Conservation (phyloP, 1,140 invertebrate genomes). For the Habropoda laboriosa region DNA sequence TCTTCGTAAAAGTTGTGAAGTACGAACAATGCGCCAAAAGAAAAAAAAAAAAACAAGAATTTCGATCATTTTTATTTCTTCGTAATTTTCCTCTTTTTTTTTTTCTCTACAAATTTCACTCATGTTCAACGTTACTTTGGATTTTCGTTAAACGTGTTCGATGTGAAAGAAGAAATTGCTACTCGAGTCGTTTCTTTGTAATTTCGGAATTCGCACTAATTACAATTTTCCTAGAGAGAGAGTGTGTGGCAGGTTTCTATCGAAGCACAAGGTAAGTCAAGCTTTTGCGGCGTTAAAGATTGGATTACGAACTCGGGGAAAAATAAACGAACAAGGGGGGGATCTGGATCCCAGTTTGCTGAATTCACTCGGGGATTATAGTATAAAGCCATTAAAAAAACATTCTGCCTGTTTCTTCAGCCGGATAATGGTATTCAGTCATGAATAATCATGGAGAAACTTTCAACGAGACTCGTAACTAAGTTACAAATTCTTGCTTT, state of each 20-base stretch:
- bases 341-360: not conserved
- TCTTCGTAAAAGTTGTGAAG: no score
- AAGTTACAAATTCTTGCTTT: constrained; percentile 24
- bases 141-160: no score
- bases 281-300: constrained; percentile 2
- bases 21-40: no score
- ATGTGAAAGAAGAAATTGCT: not conserved
- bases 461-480: constrained; percentile 11
- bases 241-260: not conserved
- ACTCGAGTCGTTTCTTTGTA: not conserved
- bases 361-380: constrained; percentile 23
- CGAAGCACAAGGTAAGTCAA: constrained; percentile 54
- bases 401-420: constrained; percentile 29
- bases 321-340: constrained; percentile 4
- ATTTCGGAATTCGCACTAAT: constrained; percentile 1
- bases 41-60: no score
- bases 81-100: no score
- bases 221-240: not conserved
- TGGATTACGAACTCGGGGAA: constrained; percentile 22
- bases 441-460: constrained; percentile 47
- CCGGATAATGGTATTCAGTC: constrained; percentile 34
- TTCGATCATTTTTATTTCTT: no score
- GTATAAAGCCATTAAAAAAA: constrained; percentile 34
- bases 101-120: no score
- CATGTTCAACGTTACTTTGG: no score